Conservation (phyloP, 2,797 vertebrate species). For the Xiphorhynchus erythropygius region DNA sequence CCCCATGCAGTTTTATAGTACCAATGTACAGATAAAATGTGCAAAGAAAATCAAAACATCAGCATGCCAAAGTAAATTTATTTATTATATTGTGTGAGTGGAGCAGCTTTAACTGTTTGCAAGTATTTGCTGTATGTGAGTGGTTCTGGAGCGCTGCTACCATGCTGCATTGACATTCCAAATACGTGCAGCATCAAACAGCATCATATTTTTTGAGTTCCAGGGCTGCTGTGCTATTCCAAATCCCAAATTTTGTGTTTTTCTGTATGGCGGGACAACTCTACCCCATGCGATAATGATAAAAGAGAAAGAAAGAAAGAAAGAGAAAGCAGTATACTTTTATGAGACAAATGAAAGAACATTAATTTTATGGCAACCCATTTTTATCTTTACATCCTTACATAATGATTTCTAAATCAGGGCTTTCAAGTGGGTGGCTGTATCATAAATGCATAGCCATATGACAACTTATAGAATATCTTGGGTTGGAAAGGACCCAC, state of each 20-base stretch:
- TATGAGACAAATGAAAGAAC: not conserved
- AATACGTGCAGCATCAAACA: not conserved
- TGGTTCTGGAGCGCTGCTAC: not conserved
- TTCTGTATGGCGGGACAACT: not conserved
- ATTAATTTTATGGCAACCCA: not conserved
- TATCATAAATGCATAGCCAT: not conserved
- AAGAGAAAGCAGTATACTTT: not conserved
- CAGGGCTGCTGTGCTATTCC: not conserved
- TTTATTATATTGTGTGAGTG: not conserved
- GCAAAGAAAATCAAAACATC: not conserved
- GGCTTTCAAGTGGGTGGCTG: not conserved
- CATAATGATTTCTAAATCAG: not conserved
- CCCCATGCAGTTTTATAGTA: not conserved
- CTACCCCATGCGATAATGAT: not conserved
- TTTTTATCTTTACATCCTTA: not conserved
- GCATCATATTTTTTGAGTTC: not conserved
- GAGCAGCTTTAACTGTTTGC: not conserved
- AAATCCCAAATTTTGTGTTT: not conserved
- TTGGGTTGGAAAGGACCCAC: not conserved
- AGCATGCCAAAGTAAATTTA: not conserved
- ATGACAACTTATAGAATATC: not conserved
- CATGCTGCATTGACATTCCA: not conserved
- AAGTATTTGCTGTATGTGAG: not conserved
- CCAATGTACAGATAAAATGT: not conserved
- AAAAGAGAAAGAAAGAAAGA: not conserved